A percentile compares a stretch with the other conserved stretches of the same genome.
Evolutionary conservation across 2,888 invertebrate genomes (phyloP).

Genomic region (Orchesellides sinensis): DNA sequence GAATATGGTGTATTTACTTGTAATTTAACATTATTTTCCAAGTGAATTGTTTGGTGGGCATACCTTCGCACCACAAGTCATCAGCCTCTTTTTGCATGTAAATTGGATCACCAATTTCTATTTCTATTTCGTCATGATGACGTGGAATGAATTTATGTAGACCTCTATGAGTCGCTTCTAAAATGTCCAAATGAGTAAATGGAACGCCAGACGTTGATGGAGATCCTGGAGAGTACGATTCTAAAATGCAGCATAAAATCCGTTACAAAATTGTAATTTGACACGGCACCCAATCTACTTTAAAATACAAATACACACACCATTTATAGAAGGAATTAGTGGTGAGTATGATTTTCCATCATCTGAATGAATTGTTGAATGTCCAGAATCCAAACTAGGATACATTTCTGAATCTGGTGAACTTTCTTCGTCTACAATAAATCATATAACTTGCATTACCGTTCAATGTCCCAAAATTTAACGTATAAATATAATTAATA

Average conservation of each 20-base stretch:
- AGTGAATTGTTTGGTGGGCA: slow-evolving; percentile 64
- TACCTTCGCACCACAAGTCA: slow-evolving; percentile 98
- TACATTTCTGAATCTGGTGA: slow-evolving; percentile 92
- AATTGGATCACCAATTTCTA: slow-evolving; percentile 98
- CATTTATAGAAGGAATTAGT: slow-evolving; percentile 81
- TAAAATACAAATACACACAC: slow-evolving; percentile 76
- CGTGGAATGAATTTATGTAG: slow-evolving; percentile 97
- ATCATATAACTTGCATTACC: too few relatives aligned
- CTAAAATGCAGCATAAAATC: slow-evolving; percentile 69
- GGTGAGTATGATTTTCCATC: slow-evolving; percentile 90
- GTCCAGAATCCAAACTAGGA: slow-evolving; percentile 89
- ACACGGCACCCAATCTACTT: not conserved
- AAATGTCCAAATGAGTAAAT: slow-evolving; percentile 88
- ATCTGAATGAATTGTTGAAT: slow-evolving; percentile 94
- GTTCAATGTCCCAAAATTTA: too few relatives aligned
- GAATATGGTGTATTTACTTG: too few relatives aligned
- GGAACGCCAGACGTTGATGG: slow-evolving; percentile 83
- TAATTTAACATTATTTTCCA: too few relatives aligned
- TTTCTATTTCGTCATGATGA: slow-evolving; percentile 96
- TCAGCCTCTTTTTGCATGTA: slow-evolving; percentile 98
- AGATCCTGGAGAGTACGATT: slow-evolving; percentile 82
- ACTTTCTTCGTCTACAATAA: slow-evolving; percentile 81
- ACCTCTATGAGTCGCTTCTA: slow-evolving; percentile 96
- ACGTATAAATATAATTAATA: too few relatives aligned
- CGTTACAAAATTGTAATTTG: too few relatives aligned